These are phyloP conservation scores for Pocota personata DNA, from an alignment of 2,888 invertebrate genomes.

Conservation along the genomic window DNA sequence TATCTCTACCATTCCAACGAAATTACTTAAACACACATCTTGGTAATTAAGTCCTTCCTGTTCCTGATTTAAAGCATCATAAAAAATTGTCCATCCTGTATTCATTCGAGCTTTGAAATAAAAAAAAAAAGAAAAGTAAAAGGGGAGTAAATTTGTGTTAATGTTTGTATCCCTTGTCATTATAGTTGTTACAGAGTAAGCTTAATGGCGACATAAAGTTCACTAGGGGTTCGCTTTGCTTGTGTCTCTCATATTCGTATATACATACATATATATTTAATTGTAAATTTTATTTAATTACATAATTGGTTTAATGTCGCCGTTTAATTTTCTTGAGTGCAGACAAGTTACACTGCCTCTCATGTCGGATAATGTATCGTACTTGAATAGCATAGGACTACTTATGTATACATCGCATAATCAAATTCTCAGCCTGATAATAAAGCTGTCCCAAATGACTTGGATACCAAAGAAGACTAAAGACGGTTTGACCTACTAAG, in stretches of 20 bases:
- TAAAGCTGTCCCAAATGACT: neutral
- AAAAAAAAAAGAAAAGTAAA: too few relatives aligned
- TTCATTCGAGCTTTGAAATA: neutral
- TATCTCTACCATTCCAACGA: too few relatives aligned
- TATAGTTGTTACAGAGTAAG: neutral
- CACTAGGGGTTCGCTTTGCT: neutral
- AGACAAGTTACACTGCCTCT: neutral
- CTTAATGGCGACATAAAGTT: slow-evolving; percentile 18
- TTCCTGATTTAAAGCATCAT: neutral
- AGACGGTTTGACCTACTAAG: neutral
- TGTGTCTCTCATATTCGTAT: neutral
- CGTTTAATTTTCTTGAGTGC: neutral
- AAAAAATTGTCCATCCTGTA: neutral
- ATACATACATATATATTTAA: neutral
- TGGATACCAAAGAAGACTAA: neutral
- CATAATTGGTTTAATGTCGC: slow-evolving; percentile 1
- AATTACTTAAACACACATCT: neutral
- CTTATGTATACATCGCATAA: too few relatives aligned
- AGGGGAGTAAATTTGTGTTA: slow-evolving; percentile 9
- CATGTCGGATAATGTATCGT: neutral
- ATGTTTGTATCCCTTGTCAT: neutral
- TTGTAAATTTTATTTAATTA: neutral
- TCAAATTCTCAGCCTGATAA: neutral
- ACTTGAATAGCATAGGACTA: neutral
- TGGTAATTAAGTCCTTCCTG: slow-evolving; percentile 7